Evolutionary conservation across 2,797 vertebrate genomes (phyloP), one percentile per base, ranked within the genome.

Genomic region (Chelon labrosus): DNA sequence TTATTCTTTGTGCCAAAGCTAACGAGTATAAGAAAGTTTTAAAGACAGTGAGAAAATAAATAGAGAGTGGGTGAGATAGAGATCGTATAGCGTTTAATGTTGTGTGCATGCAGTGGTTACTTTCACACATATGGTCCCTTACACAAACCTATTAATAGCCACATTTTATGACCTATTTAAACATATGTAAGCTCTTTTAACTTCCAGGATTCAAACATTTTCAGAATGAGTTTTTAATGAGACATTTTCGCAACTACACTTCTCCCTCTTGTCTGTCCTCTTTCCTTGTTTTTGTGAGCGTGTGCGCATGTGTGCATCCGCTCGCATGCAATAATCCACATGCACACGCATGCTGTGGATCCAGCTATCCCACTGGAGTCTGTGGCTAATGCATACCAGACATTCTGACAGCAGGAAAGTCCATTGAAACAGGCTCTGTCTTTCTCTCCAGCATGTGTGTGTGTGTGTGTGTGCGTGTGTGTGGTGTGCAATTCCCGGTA

Each of bases 391-490:
- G 91, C 93, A 94, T 94, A 94, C 93, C 94, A 95, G 93, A 95
- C 94, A 94, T 94, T 94, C 92, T 93, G 92, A 95, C 94, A 95
- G 93, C 93, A 95, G 94, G 94, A 94, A 94, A 94, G 93, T 89
- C 89, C 90, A 93, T 94, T 91, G 85, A 92, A 93, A 94, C 88
- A 82, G 83, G 70, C 84, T 73, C 82, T 85, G 80, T 89, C 86
- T 90, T 89, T 87, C 82, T 89, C 86, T 77, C 78, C 71, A 68
- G 70, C 75, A 76, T 81, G 70, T 87, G 65, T 77, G 60, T 62
- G 38, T 67, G 39, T 55, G 53, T 70, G 49, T 68, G 70, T 83
- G 22, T 74, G 58, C 65, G 68, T 63, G 59, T 73, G 64, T 78
- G 62, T 72, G 54, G 71, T 67, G 76, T 68, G 74, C 51, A 19